Base-by-base conservation (phyloP, 1,140 invertebrate species). In the Ceratina australensis region DNA sequence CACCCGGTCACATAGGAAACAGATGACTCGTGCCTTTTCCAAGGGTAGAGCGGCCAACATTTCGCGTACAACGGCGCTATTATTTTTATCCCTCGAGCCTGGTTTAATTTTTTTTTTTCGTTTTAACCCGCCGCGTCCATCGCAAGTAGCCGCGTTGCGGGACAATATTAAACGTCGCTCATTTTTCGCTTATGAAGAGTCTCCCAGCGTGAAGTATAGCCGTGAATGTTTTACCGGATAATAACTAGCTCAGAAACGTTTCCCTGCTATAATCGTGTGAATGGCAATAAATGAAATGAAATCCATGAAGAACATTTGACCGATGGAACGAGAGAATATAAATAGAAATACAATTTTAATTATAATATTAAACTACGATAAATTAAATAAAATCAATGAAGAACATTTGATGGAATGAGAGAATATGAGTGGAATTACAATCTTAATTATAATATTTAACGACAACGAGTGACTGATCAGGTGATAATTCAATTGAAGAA, bases 141-240 rank as follows among this genome's bases (percentile, higher is more conserved):
- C 20, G 52, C 28, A 69, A 69, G 67, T 69, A 42, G 15, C 67
- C 52, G 52, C 28, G 24, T 59, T 59, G 42, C 54, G 33, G 28
- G 68, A 71, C 54, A 47, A 18, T 71, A 71, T 71, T 59, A 71
- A 71, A 71, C 33, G 54, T 26, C 5, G 54, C 28, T 47, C 28
- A 71, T 71, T 71, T 60, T 71, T 71, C 54, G 22, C 54, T 28
- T 24, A 56, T 3, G 52, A 69, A 71, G 28, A 47, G 68, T n/a
- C 59, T 59, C 7, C 33, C 33, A 42, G 12, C 10, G 33, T 26
- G 56, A 47, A 47, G 24, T 47, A 71, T 12, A 18, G 16, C 20
- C 8, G 3, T 57, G n/a, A 24, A 26, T 12, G 54, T 13, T 69
- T 69, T 16, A 24, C 18, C 7, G 8, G 22, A 18, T 12, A 1